Conservation (phyloP, 1,140 invertebrate genomes). For the Neocloeon triangulifer region DNA sequence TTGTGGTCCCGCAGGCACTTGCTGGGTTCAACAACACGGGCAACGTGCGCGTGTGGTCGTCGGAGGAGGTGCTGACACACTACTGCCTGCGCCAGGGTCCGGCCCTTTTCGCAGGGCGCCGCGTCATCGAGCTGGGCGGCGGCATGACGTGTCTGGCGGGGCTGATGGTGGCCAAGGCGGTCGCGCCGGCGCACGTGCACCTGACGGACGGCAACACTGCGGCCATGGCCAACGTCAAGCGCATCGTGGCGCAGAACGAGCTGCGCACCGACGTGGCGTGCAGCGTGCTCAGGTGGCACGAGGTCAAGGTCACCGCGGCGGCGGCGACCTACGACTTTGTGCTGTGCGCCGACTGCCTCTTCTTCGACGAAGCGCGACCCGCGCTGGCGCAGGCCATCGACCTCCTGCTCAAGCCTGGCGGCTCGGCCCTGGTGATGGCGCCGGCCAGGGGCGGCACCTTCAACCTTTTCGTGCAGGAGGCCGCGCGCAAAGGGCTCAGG, state of each 20-base stretch:
- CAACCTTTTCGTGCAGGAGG: conserved; percentile 37
- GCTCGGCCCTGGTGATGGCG: conserved; percentile 50
- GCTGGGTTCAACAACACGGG: conserved; percentile 78
- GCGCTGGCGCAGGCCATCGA: conserved; percentile 47
- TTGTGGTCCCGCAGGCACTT: too few species aligned
- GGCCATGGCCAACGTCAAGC: conserved; percentile 48
- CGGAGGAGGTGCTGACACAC: conserved; percentile 61
- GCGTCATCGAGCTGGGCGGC: conserved; percentile 55
- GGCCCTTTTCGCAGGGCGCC: conserved; percentile 34
- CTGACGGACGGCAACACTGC: conserved; percentile 59
- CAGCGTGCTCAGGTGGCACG: conserved; percentile 24
- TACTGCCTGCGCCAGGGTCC: conserved; percentile 45
- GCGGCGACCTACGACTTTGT: conserved; percentile 35
- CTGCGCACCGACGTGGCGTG: conserved; percentile 18
- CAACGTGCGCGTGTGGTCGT: conserved; percentile 79
- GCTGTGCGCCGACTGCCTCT: conserved; percentile 57
- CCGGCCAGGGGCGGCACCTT: conserved; percentile 48
- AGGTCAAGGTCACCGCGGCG: conserved; percentile 18
- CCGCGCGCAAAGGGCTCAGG: conserved; percentile 28
- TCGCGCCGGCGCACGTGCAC: conserved; percentile 27
- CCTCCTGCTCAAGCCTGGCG: conserved; percentile 34
- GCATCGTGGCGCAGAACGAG: conserved; percentile 35
- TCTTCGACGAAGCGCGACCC: conserved; percentile 54
- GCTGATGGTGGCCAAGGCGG: conserved; percentile 45
- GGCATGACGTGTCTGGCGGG: conserved; percentile 71